These are phyloP conservation scores for Seriola aureovittata DNA, from an alignment of 2,113 vertebrate genomes.

Conservation along the genomic window DNA sequence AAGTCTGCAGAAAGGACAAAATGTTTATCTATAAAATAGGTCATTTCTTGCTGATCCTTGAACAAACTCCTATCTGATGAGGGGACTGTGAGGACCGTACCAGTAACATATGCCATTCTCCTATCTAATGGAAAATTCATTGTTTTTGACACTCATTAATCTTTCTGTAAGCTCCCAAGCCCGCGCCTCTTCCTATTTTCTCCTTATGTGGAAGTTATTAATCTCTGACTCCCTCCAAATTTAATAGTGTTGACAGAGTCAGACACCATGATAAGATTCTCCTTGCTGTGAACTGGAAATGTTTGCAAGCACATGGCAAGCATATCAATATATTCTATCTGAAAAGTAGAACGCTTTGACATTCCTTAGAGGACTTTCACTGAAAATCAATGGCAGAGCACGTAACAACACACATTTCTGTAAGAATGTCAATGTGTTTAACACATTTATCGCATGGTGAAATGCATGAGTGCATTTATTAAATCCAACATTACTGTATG, in stretches of 20 bases:
- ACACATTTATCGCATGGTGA: constrained; percentile 41
- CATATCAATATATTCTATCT: constrained; percentile 79
- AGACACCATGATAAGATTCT: constrained; percentile 82
- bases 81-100: constrained; percentile 35
- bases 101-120: constrained; percentile 44
- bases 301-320: constrained; percentile 71
- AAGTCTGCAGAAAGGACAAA: constrained; percentile 59
- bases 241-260: constrained; percentile 84
- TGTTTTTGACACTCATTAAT: constrained; percentile 82
- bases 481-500: background rate
- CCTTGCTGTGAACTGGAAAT: constrained; percentile 80
- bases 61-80: constrained; percentile 63
- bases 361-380: constrained; percentile 66
- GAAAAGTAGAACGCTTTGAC: constrained; percentile 57
- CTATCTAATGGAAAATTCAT: constrained; percentile 75
- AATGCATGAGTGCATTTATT: constrained; percentile 37
- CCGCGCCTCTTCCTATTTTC: constrained; percentile 62
- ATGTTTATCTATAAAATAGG: constrained; percentile 64
- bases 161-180: constrained; percentile 64
- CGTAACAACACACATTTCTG: constrained; percentile 35
- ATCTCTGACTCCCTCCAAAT: constrained; percentile 79
- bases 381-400: constrained; percentile 56
- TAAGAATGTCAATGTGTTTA: constrained; percentile 45
- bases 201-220: constrained; percentile 79
- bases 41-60: constrained; percentile 58